phyloP scores from a whole-genome alignment of 1,140 invertebrate species.

The Halesus radiatus region DNA sequence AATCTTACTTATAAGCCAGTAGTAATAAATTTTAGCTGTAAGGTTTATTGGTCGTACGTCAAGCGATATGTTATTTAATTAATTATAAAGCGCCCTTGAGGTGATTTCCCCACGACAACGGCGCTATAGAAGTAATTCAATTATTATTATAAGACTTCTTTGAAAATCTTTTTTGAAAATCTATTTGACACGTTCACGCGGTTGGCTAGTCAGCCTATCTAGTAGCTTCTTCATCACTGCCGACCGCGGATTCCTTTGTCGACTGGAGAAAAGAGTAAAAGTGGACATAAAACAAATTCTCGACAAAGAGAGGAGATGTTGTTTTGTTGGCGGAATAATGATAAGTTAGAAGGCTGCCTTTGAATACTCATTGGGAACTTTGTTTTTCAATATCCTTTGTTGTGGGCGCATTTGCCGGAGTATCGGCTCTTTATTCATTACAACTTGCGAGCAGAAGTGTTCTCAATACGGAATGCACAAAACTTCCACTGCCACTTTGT shows the following conservation, averaged over 20 bases:
- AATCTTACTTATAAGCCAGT: too few species aligned
- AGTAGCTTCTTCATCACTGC: not conserved
- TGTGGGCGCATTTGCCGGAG: slow-evolving; percentile 22
- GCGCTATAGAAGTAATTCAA: too few species aligned
- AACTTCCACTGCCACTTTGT: not conserved
- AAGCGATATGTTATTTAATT: too few species aligned
- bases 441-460: not conserved
- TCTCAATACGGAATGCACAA: slow-evolving; percentile 1
- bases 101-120: too few species aligned
- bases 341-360: slow-evolving; percentile 43
- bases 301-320: slow-evolving; percentile 37
- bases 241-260: not conserved
- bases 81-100: too few species aligned
- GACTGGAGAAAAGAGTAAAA: slow-evolving; percentile 26
- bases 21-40: too few species aligned
- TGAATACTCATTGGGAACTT: slow-evolving; percentile 45
- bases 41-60: too few species aligned
- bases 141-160: too few species aligned
- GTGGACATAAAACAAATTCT: slow-evolving; percentile 29
- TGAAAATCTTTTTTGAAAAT: not conserved
- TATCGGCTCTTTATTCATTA: slow-evolving; percentile 37
- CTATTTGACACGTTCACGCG: not conserved
- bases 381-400: slow-evolving; percentile 46
- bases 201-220: not conserved
- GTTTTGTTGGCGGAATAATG: slow-evolving; percentile 46